Percentiles rank a stretch among this genome's conserved stretches.
Evolutionary conservation across 2,113 vertebrate species (phyloP).

Genomic region (Phylloscopus trochiloides): DNA sequence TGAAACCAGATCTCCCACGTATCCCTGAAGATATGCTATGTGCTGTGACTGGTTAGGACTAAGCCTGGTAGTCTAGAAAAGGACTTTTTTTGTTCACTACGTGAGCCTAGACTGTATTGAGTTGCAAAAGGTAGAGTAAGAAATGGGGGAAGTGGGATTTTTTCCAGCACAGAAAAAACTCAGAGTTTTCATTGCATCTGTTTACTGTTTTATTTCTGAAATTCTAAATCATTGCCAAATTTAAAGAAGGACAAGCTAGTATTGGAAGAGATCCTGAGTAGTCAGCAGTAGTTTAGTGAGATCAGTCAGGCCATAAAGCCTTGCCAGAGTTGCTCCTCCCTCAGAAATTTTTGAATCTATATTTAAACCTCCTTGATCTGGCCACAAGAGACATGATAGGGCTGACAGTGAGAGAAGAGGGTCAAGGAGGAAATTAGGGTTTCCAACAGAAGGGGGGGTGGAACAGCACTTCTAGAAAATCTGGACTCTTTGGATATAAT

Average conservation of each 20-base stretch:
- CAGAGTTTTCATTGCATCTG: background rate
- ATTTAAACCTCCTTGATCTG: constrained; percentile 45
- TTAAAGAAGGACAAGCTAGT: background rate
- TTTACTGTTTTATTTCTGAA: background rate
- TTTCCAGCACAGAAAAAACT: background rate
- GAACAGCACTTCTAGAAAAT: constrained; percentile 65
- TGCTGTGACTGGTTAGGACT: background rate
- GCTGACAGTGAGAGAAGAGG: constrained; percentile 2
- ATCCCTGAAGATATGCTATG: background rate
- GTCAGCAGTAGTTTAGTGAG: constrained; percentile 3
- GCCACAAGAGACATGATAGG: background rate
- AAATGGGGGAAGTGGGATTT: background rate
- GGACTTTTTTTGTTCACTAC: background rate
- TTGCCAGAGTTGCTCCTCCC: constrained; percentile 46
- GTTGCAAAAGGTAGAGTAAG: background rate
- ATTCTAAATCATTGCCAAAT: background rate
- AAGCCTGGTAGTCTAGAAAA: background rate
- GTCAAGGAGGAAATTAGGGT: constrained; percentile 29
- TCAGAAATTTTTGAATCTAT: constrained; percentile 41
- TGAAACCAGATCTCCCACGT: background rate
- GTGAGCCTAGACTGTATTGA: background rate
- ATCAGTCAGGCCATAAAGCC: background rate
- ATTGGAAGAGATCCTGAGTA: constrained; percentile 12
- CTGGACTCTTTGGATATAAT: constrained; percentile 61
- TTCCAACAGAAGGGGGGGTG: constrained; percentile 73